Base-by-base conservation (phyloP, 2,797 vertebrate species). In the Periparus ater region DNA sequence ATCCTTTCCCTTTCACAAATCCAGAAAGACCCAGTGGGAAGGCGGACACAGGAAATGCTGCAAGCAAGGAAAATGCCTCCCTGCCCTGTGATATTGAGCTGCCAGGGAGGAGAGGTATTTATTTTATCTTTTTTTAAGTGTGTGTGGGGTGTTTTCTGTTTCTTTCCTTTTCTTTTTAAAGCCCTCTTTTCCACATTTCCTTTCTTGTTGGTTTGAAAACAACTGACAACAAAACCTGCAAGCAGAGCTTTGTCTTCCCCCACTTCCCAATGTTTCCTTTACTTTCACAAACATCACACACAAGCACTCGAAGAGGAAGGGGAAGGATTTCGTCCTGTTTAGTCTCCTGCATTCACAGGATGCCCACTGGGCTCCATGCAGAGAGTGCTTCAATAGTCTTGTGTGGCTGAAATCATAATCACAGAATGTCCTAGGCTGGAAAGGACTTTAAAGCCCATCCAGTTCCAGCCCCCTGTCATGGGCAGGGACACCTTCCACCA, bases 1-100 rank as follows among this genome's bases (percentile, higher is more conserved):
- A 92, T 95, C 91, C 91, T 95, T 93, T 60, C 70, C 60, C 66
- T 95, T 96, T 97, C 93, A 95, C 36, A 45, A 65, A 36, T 16
- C 60, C 80, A 94, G 61, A 77, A 96, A 96, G 91, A 75, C 92
- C 77, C 60, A 1, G 77, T 72, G 87, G 94, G 95, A 82, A 93
- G 74, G 77, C 22, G 1, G 88, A 89, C 82, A 72, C 58, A 75
- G 93, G 92, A 93, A 95, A 91, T 62, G 54, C 51, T 90, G 34
- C 57, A 54, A 82, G 60, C 21, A n/a, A 73, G 42, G 17, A 83
- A 93, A 93, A 81, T 74, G 47, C 50, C 40, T 86, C 58, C 76
- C 68, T 36, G 40, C 77, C 47, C 53, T 61, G 45, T 83, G 74
- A 77, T 55, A 70, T 76, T 47, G 34, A 83, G 77, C 73, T 82